phyloP scores from a whole-genome alignment of 2,113 vertebrate genomes.

The Callaeas wilsoni region DNA sequence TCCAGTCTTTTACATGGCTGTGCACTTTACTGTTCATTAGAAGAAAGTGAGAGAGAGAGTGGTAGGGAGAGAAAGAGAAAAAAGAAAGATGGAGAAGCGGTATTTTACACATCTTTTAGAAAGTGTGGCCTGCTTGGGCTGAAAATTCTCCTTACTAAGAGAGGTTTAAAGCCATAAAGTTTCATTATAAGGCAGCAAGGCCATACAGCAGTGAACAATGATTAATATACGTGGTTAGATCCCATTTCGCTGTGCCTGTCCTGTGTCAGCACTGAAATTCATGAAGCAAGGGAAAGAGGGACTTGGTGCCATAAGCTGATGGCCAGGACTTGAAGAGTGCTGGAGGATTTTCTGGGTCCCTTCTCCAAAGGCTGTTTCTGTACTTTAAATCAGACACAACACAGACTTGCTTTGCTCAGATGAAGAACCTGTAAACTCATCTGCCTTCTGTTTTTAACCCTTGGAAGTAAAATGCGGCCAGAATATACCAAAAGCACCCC shows the following conservation, averaged over 20 bases:
- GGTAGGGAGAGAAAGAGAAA: neutral
- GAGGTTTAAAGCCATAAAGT: neutral
- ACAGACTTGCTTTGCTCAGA: neutral
- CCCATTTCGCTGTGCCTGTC: neutral
- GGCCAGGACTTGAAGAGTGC: neutral
- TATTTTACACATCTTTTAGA: neutral
- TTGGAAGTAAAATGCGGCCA: neutral
- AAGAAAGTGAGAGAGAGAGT: neutral
- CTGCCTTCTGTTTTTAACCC: neutral
- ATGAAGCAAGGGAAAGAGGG: neutral
- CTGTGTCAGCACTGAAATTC: neutral
- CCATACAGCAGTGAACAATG: neutral
- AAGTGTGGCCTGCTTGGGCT: neutral
- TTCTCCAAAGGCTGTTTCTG: neutral
- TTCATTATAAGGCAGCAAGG: neutral
- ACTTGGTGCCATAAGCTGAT: neutral
- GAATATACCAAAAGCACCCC: neutral
- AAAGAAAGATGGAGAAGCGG: neutral
- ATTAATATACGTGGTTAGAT: neutral
- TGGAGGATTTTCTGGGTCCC: neutral
- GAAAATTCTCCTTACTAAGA: neutral
- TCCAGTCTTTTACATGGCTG: neutral
- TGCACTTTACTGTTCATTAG: neutral
- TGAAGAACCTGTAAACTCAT: neutral
- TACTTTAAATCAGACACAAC: neutral